These are phyloP conservation scores for Andrena bucephala DNA, from an alignment of 2,888 invertebrate genomes.

Conservation along the genomic window DNA sequence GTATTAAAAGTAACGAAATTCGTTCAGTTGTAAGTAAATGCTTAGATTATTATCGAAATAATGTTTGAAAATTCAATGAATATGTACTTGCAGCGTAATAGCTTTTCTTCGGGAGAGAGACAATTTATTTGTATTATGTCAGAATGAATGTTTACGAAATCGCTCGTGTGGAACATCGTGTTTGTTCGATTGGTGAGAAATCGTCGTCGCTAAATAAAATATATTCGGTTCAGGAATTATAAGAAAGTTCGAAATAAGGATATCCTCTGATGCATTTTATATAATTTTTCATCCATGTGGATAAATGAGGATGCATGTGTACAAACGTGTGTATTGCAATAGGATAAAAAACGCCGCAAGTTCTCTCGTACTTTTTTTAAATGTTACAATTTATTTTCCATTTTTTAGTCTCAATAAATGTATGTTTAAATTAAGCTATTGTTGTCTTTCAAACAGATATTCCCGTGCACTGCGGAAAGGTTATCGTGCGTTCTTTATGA, in stretches of 20 bases:
- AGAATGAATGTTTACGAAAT: slow-evolving; percentile 14
- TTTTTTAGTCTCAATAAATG: slow-evolving; percentile 79
- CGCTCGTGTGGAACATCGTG: neutral
- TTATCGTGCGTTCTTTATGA: neutral
- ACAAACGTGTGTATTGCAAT: slow-evolving; percentile 75
- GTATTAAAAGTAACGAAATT: neutral
- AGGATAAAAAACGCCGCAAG: slow-evolving; percentile 38
- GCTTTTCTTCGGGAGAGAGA: neutral
- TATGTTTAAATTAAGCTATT: slow-evolving; percentile 72
- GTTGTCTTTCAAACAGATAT: neutral
- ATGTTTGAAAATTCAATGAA: neutral
- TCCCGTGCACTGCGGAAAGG: neutral
- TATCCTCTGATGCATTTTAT: slow-evolving; percentile 57
- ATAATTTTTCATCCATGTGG: slow-evolving; percentile 58
- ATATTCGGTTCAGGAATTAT: slow-evolving; percentile 1
- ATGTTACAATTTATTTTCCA: slow-evolving; percentile 79
- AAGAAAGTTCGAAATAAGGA: neutral
- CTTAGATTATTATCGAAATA: neutral
- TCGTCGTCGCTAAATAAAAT: neutral
- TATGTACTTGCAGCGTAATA: neutral
- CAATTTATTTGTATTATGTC: neutral
- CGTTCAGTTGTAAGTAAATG: neutral
- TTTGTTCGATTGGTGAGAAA: neutral
- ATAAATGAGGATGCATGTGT: slow-evolving; percentile 73
- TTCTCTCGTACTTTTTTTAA: slow-evolving; percentile 74